Evolutionary conservation across 2,888 invertebrate species (phyloP).

Genomic region (Andrena praecox): DNA sequence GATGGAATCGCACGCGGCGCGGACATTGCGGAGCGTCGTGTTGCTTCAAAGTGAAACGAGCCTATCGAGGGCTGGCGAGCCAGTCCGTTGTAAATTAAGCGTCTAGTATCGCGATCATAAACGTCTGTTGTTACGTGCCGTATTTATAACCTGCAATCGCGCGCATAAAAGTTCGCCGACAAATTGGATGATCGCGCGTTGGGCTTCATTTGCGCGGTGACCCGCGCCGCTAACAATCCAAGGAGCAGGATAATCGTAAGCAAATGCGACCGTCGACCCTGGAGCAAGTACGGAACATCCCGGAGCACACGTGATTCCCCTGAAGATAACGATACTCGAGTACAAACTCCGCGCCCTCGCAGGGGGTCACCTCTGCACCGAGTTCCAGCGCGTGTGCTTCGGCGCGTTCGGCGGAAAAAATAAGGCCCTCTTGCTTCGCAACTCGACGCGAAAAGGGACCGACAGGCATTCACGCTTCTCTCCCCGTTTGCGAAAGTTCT

Average conservation of each 20-base stretch:
- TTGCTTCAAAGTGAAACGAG: slow-evolving; percentile 19
- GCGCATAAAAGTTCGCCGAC: slow-evolving; percentile 68
- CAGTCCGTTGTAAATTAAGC: slow-evolving; percentile 61
- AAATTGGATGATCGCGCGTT: slow-evolving; percentile 67
- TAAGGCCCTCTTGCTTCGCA: no score
- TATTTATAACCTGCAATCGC: slow-evolving; percentile 66
- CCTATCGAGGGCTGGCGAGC: slow-evolving; percentile 13
- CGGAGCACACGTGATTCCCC: not conserved
- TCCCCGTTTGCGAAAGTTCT: slow-evolving; percentile 11
- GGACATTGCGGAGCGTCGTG: slow-evolving; percentile 18
- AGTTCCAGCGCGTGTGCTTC: no score
- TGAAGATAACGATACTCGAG: not conserved
- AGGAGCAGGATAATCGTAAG: slow-evolving; percentile 11
- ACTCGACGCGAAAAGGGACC: no score
- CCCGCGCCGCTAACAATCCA: slow-evolving; percentile 37
- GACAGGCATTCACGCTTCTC: not conserved
- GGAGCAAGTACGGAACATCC: not conserved
- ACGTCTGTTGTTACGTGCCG: slow-evolving; percentile 64
- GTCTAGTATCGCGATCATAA: slow-evolving; percentile 63
- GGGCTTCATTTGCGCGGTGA: slow-evolving; percentile 36
- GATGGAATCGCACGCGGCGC: no score
- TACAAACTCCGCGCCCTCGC: not conserved
- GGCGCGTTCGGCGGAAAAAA: no score
- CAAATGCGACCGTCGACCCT: not conserved
- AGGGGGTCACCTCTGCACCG: no score